Percentiles rank a stretch among this genome's conserved stretches.
These are phyloP conservation scores for Sceliomorpha sp. DNA, from an alignment of 2,888 invertebrate species.

Conservation along the genomic window DNA sequence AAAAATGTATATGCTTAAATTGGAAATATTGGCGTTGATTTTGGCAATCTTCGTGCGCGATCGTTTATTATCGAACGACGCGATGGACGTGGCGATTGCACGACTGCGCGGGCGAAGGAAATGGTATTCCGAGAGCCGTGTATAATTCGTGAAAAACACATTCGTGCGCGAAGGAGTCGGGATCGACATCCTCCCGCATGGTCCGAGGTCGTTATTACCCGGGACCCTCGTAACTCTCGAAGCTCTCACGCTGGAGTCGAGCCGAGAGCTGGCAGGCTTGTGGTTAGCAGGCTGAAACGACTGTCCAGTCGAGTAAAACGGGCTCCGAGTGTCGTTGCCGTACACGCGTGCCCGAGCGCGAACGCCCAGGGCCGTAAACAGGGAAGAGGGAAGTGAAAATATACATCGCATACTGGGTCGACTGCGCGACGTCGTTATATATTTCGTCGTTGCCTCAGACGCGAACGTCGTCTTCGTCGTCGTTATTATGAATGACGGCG, in stretches of 20 bases:
- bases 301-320: conserved; percentile 17
- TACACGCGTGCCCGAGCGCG: conserved; percentile 18
- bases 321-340: conserved; percentile 32
- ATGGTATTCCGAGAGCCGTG: too few species aligned
- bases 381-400: conserved; percentile 8
- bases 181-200: conserved; percentile 46
- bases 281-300: conserved; percentile 37
- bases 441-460: too few species aligned
- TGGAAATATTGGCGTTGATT: too few species aligned
- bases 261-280: conserved; percentile 33
- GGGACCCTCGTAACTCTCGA: conserved; percentile 52
- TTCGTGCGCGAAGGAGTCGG: conserved; percentile 33
- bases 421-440: too few species aligned
- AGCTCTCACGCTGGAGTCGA: conserved; percentile 44
- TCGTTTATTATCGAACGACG: too few species aligned
- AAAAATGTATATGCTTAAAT: too few species aligned
- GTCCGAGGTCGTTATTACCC: conserved; percentile 54
- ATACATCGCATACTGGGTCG: conserved; percentile 11
- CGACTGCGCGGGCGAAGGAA: too few species aligned
- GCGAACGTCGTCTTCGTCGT: too few species aligned
- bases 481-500: too few species aligned
- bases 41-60: too few species aligned
- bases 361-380: conserved; percentile 18
- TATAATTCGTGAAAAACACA: conserved; percentile 11
- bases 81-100: too few species aligned